phyloP scores from a whole-genome alignment of 2,113 vertebrate genomes.

The Nycticryphes semicollaris region DNA sequence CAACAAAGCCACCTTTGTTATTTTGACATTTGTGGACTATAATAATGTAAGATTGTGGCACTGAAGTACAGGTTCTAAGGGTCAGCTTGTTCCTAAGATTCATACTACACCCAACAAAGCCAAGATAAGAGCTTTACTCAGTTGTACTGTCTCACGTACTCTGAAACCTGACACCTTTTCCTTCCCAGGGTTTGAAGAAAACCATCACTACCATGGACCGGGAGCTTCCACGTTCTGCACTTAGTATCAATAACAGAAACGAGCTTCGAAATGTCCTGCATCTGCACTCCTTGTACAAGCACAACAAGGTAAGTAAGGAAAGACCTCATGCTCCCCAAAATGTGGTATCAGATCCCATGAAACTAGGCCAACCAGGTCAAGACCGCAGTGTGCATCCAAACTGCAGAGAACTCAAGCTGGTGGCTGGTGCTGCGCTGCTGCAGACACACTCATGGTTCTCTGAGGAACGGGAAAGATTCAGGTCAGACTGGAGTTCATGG shows the following conservation, averaged over 20 bases:
- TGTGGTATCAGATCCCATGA: neutral
- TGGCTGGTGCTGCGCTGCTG: neutral
- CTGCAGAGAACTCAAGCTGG: neutral
- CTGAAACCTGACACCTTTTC: neutral
- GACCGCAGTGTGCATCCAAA: neutral
- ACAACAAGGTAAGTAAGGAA: slow-evolving; percentile 87
- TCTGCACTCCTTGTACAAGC: slow-evolving; percentile 84
- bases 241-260: slow-evolving; percentile 89
- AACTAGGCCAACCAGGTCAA: neutral
- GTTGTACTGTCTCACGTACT: neutral
- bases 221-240: slow-evolving; percentile 85
- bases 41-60: neutral
- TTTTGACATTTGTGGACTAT: neutral
- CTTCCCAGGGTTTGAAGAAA: slow-evolving; percentile 83
- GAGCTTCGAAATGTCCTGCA: slow-evolving; percentile 85
- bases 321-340: neutral
- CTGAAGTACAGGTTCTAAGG: neutral
- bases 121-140: neutral
- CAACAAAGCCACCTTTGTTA: neutral
- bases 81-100: neutral
- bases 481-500: neutral
- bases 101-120: neutral
- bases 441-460: neutral
- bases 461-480: neutral
- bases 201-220: slow-evolving; percentile 87